Evolutionary conservation across 2,888 invertebrate genomes (phyloP).

Genomic region (Drosophila cognata): DNA sequence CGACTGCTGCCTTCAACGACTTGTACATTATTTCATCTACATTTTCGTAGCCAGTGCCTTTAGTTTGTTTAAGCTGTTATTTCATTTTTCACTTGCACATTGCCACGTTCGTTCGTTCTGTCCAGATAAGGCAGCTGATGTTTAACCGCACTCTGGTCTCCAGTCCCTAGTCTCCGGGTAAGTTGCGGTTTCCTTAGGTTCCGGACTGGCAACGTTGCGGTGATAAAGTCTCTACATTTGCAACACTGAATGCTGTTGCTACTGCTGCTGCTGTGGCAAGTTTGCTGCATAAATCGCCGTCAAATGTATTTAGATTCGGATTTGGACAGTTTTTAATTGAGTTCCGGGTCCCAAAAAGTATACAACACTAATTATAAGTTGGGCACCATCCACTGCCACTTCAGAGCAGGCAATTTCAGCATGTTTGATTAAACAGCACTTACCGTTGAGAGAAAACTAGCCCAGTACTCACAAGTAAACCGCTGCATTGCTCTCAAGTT

Average conservation of each 20-base stretch:
- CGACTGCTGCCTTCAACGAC: slow-evolving; percentile 47
- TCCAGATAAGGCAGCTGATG: slow-evolving; percentile 65
- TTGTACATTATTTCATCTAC: slow-evolving; percentile 55
- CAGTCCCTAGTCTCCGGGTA: slow-evolving; percentile 5
- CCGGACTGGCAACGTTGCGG: slow-evolving; percentile 48
- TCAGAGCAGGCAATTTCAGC: slow-evolving; percentile 48
- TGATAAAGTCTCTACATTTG: slow-evolving; percentile 49
- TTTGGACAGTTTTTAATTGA: slow-evolving; percentile 66
- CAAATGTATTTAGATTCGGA: slow-evolving; percentile 70
- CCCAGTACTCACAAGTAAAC: neutral
- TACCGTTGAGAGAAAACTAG: slow-evolving; percentile 5
- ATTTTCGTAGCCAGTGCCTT: slow-evolving; percentile 33
- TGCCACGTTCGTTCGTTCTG: slow-evolving; percentile 17
- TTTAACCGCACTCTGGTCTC: slow-evolving; percentile 56
- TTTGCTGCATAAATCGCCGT: slow-evolving; percentile 71
- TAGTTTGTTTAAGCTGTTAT: slow-evolving; percentile 69
- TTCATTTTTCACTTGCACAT: slow-evolving; percentile 71
- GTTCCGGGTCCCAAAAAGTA: slow-evolving; percentile 48
- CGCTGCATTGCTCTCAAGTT: slow-evolving; percentile 7
- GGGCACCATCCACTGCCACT: slow-evolving; percentile 28
- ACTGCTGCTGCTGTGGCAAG: slow-evolving; percentile 37
- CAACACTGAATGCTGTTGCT: slow-evolving; percentile 12
- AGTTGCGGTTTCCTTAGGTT: slow-evolving; percentile 34
- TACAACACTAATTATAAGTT: slow-evolving; percentile 67
- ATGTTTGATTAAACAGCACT: slow-evolving; percentile 68